Percentiles rank a stretch among this genome's conserved stretches.
These are phyloP conservation scores for Camponotus vicinus DNA, from an alignment of 1,140 invertebrate species.

Conservation along the genomic window DNA sequence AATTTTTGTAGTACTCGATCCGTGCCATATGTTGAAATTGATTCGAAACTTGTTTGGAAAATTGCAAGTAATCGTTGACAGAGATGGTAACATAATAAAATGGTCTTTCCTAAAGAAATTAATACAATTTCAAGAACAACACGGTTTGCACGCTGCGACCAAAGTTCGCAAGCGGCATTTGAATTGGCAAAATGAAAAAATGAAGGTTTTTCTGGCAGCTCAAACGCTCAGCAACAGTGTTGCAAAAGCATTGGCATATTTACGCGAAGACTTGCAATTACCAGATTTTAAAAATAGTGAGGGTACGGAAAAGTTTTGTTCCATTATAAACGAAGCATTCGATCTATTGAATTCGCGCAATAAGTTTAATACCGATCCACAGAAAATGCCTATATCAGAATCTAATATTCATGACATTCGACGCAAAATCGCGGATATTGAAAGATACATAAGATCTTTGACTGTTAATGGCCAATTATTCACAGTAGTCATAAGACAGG, in stretches of 20 bases:
- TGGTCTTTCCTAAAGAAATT: neutral
- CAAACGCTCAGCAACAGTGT: neutral
- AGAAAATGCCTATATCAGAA: neutral
- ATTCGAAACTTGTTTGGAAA: neutral
- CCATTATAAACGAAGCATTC: too few relatives aligned
- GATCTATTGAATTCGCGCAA: too few relatives aligned
- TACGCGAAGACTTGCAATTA: neutral
- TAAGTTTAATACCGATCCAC: neutral
- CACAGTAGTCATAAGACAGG: neutral
- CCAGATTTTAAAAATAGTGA: neutral
- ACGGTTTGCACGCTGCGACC: neutral
- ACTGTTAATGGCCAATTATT: conserved; percentile 10
- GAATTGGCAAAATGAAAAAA: conserved; percentile 7
- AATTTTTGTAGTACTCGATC: neutral
- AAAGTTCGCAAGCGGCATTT: neutral
- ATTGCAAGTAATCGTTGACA: neutral
- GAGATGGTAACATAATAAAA: neutral
- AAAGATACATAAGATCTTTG: neutral
- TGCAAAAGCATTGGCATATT: neutral
- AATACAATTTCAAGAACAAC: neutral
- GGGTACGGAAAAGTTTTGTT: neutral
- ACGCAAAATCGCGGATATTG: too few relatives aligned
- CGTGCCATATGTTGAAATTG: neutral
- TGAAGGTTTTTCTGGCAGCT: neutral
- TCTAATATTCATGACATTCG: neutral